Base-by-base conservation (phyloP, 2,888 invertebrate species). In the Pandemis corylana region DNA sequence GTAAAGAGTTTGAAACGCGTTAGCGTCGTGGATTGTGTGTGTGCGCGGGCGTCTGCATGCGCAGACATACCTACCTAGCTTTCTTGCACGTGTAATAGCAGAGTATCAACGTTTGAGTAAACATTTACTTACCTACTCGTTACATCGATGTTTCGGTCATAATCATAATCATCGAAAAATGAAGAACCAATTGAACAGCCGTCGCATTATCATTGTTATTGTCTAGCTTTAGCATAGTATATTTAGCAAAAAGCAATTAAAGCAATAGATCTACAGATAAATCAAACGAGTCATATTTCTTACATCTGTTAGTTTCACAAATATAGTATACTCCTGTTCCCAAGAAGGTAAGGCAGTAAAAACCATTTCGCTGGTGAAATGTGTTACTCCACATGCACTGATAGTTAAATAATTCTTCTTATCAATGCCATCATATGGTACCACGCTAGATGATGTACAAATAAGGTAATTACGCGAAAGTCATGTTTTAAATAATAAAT, bases 251-350 rank as follows among this genome's bases (percentile, higher is more conserved):
- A 56, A 56, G 56, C 56, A 20, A 7, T 13, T 20, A 56, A 9
- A n/a, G 15, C 7, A 20, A 20, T 56, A 7, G 5, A 63, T 42
- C 5, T n/a, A 36, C 15, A 44, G 7, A 44, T 0, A 53, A 51
- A n/a, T 42, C 28, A 53, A 69, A 46, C 7, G 28, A 66, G 7
- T 15, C 15, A 44, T 51, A 41, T 76, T 7, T 6, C 88, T 87
- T 89, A 96, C 96, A 89, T 96, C 95, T 78, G 96, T 96, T n/a
- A 98, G 93, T 84, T 97, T 95, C 59, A 96, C 95, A 84, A 97
- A 98, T 87, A 96, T 96, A n/a, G 95, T 95, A 83, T 97, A 98
- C 85, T 98, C 98, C 75, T 96, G 96, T 85, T 97, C 97, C 98
- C 98, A 98, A 76, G 96, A 95, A 28, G 96, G 95, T 7, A 98